Conservation (phyloP, 2,797 vertebrate genomes). For the Paguma larvata region DNA sequence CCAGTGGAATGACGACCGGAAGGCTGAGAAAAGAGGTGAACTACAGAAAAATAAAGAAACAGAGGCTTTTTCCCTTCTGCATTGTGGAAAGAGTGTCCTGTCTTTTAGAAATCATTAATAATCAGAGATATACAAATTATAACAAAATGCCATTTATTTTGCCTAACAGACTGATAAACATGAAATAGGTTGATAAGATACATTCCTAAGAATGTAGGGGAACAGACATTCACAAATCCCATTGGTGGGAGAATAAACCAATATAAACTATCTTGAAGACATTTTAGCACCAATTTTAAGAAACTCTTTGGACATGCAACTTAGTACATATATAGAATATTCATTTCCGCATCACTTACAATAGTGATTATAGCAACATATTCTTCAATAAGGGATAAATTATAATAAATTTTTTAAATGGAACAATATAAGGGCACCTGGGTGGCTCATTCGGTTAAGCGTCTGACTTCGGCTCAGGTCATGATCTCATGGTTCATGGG, state of each 20-base stretch:
- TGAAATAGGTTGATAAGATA: neutral
- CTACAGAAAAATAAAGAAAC: neutral
- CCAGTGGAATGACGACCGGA: neutral
- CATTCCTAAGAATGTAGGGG: neutral
- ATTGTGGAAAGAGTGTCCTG: neutral
- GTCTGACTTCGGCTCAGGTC: too few species aligned
- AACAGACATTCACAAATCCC: neutral
- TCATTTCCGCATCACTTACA: neutral
- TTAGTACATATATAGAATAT: neutral
- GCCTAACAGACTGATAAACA: neutral
- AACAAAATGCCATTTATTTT: constrained; percentile 3
- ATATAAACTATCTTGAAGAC: neutral
- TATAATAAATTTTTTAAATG: constrained; percentile 24
- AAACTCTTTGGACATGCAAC: neutral
- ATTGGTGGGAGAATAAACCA: neutral
- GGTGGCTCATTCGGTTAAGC: too few species aligned
- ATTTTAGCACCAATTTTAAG: neutral
- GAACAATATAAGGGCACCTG: neutral
- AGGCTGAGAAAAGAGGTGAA: neutral
- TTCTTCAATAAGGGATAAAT: neutral
- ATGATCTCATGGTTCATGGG: too few species aligned
- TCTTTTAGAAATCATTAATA: constrained; percentile 37
- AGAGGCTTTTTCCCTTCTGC: neutral
- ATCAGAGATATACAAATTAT: neutral
- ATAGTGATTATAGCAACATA: neutral